Conservation (phyloP, 2,797 vertebrate genomes). For the Siniperca undulata region DNA sequence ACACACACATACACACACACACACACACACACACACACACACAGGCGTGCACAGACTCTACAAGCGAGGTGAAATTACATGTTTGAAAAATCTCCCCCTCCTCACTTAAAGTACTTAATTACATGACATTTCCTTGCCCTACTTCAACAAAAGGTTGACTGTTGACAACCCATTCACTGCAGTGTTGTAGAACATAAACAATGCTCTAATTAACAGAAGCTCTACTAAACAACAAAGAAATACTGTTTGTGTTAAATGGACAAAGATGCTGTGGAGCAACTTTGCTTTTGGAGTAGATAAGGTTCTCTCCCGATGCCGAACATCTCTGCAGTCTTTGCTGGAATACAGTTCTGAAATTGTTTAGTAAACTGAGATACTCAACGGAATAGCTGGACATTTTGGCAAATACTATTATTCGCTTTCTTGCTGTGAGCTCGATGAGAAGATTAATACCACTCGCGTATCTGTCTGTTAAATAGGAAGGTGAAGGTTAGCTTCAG, state of each 20-base stretch:
- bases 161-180: slow-evolving; percentile 52
- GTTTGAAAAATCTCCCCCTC: slow-evolving; percentile 38
- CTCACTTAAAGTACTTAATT: slow-evolving; percentile 68
- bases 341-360: background rate
- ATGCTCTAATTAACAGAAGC: slow-evolving; percentile 70
- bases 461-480: background rate
- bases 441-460: background rate
- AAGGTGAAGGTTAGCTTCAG: background rate
- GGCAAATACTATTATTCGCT: background rate
- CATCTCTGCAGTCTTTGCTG: background rate
- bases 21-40: background rate
- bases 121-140: slow-evolving; percentile 47
- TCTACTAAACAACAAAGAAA: slow-evolving; percentile 55
- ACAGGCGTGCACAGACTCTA: slow-evolving; percentile 1
- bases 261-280: background rate
- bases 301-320: background rate
- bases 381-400: background rate
- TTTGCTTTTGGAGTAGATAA: slow-evolving; percentile 20
- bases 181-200: slow-evolving; percentile 60
- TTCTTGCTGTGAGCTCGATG: background rate
- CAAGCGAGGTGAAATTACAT: slow-evolving; percentile 34
- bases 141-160: slow-evolving; percentile 48
- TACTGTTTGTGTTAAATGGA: slow-evolving; percentile 20
- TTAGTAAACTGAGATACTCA: background rate
- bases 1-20: slow-evolving; percentile 15